A percentile compares a stretch with the other conserved stretches of the same genome.
phyloP scores from a whole-genome alignment of 37 sponge, comb jelly and placozoan genomes.

The Cladorhizidae sp. region DNA sequence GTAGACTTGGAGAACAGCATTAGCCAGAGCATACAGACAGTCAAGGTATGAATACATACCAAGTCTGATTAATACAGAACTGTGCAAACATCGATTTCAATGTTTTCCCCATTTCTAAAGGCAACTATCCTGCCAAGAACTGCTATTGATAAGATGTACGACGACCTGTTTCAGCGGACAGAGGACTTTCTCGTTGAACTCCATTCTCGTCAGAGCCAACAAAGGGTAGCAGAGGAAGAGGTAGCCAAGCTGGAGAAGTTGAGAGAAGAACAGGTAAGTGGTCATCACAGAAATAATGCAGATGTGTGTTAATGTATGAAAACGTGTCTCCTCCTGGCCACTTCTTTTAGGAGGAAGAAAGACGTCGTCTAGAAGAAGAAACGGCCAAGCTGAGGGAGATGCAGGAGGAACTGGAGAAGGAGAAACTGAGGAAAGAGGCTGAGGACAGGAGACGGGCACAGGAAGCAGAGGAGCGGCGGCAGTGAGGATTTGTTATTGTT shows the following conservation, averaged over 20 bases:
- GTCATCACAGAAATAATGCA: not conserved
- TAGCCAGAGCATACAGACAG: slow-evolving; percentile 28
- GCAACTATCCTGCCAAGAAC: slow-evolving; percentile 3
- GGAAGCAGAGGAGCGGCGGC: slow-evolving; percentile 85
- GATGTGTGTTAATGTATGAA: not conserved
- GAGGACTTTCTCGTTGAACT: slow-evolving; percentile 60
- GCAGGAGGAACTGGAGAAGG: slow-evolving; percentile 91
- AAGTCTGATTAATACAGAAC: not conserved
- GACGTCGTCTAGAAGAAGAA: slow-evolving; percentile 71
- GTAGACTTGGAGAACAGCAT: slow-evolving; percentile 32
- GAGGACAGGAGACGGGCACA: slow-evolving; percentile 62
- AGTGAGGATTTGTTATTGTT: slow-evolving; percentile 39
- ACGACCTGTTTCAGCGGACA: slow-evolving; percentile 14
- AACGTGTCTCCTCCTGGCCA: not conserved
- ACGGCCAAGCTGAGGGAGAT: slow-evolving; percentile 70
- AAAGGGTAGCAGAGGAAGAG: slow-evolving; percentile 65
- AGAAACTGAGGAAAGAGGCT: slow-evolving; percentile 72
- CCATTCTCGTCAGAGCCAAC: slow-evolving; percentile 43
- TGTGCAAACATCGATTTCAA: not conserved
- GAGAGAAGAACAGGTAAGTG: slow-evolving; percentile 33
- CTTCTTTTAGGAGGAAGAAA: slow-evolving; percentile 44
- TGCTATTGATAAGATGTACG: slow-evolving; percentile 40
- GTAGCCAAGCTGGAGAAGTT: slow-evolving; percentile 26
- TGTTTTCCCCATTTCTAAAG: not conserved
- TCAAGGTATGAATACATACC: slow-evolving; percentile 32